Evolutionary conservation across 2,888 invertebrate genomes (phyloP), one percentile per base, ranked within the genome.

Genomic region (Ganaspis brasiliensis): DNA sequence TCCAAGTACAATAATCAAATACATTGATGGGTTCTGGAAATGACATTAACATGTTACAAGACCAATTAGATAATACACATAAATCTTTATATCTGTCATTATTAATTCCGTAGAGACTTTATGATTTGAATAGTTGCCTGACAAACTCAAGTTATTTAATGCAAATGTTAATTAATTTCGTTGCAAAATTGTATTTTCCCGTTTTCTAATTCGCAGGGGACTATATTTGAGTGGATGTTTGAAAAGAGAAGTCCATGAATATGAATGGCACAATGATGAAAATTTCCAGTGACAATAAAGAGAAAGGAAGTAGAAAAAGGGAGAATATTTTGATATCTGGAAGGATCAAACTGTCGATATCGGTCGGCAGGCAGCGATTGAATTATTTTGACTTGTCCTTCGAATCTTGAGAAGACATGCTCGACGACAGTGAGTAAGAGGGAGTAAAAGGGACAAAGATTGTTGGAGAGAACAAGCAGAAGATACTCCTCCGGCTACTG

Each of bases 381-480:
- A 67, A 67, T 67, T 67, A 67, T 67, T 67, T 67, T 67, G 40
- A 45, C 67, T 45, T 67, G 67, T 45, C 67, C 67, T 49, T 67
- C 45, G 67, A 21, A 45, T 67, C 45, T 14, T 14, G 45, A 26
- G 45, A 67, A 40, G 67, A 67, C 73, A 63, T 70, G 73, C 70
- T 72, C 71, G 71, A 56, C 40, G 73, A 67, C 67, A 67, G 45
- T 73, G 72, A 77, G 31, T 19, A 49, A 73, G 59, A 73, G 61
- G 49, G 26, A 40, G 24, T 16, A 59, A 31, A 14, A 52, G 57
- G 37, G 26, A 55, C 24, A 57, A 21, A 31, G 49, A 37, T 49
- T 1, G 19, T n/a, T n/a, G 57, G 21, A 19, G 35, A 74, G 40
- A 63, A 21, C 21, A 24, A 21, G 40, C 19, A 40, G 63, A 67